Percentiles rank a stretch among this genome's conserved stretches.
phyloP scores from a whole-genome alignment of 2,797 vertebrate genomes.

The Tarsius wallacei region DNA sequence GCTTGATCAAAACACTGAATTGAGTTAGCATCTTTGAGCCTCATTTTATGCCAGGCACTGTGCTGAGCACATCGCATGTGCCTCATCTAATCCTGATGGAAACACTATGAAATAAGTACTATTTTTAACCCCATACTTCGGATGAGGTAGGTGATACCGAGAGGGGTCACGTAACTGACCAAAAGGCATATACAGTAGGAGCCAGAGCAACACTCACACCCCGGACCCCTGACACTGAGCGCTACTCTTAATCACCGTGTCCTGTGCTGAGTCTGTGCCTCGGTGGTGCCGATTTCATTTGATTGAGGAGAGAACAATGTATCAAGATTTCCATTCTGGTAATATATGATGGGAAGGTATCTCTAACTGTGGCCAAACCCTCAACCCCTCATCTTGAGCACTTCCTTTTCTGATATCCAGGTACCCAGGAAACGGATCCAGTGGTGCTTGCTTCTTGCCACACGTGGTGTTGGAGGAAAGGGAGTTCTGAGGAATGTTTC shows the following conservation, averaged over 20 bases:
- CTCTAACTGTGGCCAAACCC: background rate
- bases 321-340: background rate
- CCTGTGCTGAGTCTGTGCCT: background rate
- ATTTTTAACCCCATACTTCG: background rate
- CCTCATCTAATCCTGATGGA: constrained; percentile 3
- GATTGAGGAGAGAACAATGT: background rate
- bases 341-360: background rate
- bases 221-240: background rate
- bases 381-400: background rate
- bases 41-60: background rate
- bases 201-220: background rate
- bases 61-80: background rate
- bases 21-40: background rate
- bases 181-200: background rate
- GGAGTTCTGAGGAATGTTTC: background rate
- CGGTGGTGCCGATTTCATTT: background rate
- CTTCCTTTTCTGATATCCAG: background rate
- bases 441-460: background rate
- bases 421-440: background rate
- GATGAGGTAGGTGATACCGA: background rate
- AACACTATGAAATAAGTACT: background rate
- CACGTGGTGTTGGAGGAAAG: background rate
- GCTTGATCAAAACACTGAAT: background rate
- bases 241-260: background rate
- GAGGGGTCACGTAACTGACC: background rate